Conservation (phyloP, 2,113 vertebrate species). For the Gadus macrocephalus region DNA sequence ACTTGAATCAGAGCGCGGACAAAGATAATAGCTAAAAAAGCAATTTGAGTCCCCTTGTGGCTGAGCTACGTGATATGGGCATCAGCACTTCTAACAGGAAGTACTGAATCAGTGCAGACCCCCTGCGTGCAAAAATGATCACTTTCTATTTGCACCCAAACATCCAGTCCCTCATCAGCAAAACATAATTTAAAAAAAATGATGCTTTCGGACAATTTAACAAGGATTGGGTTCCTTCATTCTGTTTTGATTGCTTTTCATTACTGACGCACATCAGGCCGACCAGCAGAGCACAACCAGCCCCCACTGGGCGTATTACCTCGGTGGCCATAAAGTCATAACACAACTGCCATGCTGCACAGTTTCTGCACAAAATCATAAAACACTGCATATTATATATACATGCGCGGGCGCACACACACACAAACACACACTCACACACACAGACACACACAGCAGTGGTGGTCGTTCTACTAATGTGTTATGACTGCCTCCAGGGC, state of each 20-base stretch:
- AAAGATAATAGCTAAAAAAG: constrained; percentile 14
- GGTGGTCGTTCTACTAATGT: too few species aligned
- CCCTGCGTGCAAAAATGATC: constrained; percentile 24
- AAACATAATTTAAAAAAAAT: too few species aligned
- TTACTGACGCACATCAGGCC: constrained; percentile 49
- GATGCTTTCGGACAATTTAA: constrained; percentile 46
- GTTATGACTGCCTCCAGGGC: too few species aligned
- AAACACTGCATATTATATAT: neutral
- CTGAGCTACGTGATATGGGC: neutral
- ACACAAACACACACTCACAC: too few species aligned
- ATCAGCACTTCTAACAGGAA: constrained; percentile 24
- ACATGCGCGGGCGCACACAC: too few species aligned
- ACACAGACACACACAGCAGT: too few species aligned
- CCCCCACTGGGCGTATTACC: constrained; percentile 34
- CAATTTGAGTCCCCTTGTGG: constrained; percentile 13
- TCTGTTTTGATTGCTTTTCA: constrained; percentile 41
- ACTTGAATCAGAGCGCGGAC: constrained; percentile 3
- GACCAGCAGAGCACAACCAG: constrained; percentile 26
- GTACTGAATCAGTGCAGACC: constrained; percentile 29
- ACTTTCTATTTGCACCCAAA: constrained; percentile 4
- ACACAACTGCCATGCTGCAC: constrained; percentile 49
- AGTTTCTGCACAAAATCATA: constrained; percentile 28
- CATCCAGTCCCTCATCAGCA: too few species aligned
- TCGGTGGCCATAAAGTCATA: constrained; percentile 36
- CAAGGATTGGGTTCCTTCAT: constrained; percentile 30